These are phyloP conservation scores for Spatula clypeata DNA, from an alignment of 2,797 vertebrate genomes.

Conservation along the genomic window DNA sequence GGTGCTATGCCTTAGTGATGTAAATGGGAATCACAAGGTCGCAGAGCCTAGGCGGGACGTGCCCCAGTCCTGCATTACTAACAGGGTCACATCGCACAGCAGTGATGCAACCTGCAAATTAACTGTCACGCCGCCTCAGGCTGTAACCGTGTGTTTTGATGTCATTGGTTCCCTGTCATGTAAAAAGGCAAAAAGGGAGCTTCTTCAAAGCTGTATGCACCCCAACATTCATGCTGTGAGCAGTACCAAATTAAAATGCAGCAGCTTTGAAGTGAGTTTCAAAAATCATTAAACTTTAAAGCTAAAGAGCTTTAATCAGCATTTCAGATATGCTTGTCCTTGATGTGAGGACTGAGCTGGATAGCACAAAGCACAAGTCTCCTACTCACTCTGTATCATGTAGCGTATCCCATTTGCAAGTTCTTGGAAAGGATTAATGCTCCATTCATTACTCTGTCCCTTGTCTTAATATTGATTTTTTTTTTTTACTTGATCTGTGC, in stretches of 20 bases:
- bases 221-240: accelerated
- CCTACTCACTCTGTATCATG: accelerated
- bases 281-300: not conserved
- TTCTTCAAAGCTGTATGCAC: accelerated
- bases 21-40: accelerated
- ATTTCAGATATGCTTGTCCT: accelerated
- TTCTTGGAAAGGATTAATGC: not conserved
- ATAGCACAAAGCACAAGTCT: not conserved
- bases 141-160: accelerated
- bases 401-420: not conserved
- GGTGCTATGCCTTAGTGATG: accelerated
- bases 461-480: not conserved
- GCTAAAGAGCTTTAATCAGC: not conserved
- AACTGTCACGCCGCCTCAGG: accelerated
- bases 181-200: accelerated
- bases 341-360: not conserved
- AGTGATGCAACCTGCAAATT: accelerated
- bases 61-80: accelerated
- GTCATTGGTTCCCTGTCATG: accelerated
- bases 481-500: not conserved
- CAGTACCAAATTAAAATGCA: accelerated
- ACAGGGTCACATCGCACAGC: not conserved
- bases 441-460: not conserved
- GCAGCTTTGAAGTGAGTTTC: not conserved
- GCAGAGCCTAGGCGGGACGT: accelerated